Evolutionary conservation across 2,888 invertebrate species (phyloP).

Genomic region (Plebejus anna): DNA sequence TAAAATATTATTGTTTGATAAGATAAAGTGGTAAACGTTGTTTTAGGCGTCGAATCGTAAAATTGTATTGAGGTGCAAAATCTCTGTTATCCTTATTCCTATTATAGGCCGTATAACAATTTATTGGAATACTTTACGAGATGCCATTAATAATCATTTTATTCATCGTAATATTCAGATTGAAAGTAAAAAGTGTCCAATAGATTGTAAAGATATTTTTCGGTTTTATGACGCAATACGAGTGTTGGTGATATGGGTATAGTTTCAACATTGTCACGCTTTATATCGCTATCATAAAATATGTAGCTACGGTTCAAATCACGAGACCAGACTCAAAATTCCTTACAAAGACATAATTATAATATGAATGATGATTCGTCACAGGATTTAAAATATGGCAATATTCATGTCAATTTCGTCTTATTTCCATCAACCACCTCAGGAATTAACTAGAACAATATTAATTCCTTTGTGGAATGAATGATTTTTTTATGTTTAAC

Average conservation of each 20-base stretch:
- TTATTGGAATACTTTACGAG: conserved; percentile 26
- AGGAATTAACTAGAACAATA: neutral
- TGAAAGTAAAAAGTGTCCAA: conserved; percentile 24
- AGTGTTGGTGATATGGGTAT: neutral
- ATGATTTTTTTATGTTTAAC: neutral
- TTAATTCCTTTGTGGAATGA: neutral
- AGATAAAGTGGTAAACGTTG: conserved; percentile 41
- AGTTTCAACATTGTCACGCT: conserved; percentile 3
- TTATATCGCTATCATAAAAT: neutral
- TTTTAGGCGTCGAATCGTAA: conserved; percentile 56
- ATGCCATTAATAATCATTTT: conserved; percentile 24
- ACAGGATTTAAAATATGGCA: neutral
- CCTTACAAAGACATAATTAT: neutral
- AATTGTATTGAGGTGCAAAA: conserved; percentile 52
- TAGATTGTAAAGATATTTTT: conserved; percentile 16
- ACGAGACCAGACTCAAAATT: neutral
- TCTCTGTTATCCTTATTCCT: conserved; percentile 46
- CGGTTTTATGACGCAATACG: conserved; percentile 6
- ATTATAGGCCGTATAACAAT: conserved; percentile 23
- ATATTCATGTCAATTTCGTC: neutral
- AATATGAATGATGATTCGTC: no score
- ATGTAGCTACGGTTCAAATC: neutral
- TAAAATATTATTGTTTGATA: conserved; percentile 35
- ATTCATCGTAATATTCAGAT: conserved; percentile 24
- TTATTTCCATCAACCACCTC: neutral